These are phyloP conservation scores for Myzus persicae DNA, from an alignment of 1,140 invertebrate genomes.

Conservation along the genomic window DNA sequence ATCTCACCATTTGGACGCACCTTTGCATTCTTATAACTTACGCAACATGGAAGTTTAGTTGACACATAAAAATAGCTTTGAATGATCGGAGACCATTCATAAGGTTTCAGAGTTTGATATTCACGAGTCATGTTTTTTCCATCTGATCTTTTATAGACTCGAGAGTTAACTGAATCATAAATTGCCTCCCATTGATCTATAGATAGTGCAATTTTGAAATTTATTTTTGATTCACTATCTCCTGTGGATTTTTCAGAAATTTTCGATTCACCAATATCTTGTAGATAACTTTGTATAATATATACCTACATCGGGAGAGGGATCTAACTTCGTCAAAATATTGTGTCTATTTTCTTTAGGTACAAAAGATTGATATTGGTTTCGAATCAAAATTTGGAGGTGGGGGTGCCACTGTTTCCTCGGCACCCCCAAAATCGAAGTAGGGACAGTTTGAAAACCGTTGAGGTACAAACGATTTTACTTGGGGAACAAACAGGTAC, in stretches of 20 bases:
- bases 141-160: background rate
- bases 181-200: background rate
- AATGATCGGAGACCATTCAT: background rate
- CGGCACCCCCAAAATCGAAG: background rate
- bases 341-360: background rate
- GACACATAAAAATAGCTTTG: background rate
- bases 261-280: too few species aligned
- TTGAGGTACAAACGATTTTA: background rate
- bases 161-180: background rate
- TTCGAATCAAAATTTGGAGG: background rate
- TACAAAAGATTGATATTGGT: background rate
- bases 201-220: background rate
- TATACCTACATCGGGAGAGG: background rate
- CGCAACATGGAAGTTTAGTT: background rate
- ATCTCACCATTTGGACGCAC: background rate
- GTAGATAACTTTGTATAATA: background rate
- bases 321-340: background rate
- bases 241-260: background rate
- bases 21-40: constrained; percentile 1
- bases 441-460: background rate
- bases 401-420: background rate
- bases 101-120: background rate
- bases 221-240: background rate
- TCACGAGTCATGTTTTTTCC: background rate
- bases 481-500: background rate